Base-by-base conservation (phyloP, 2,888 invertebrate species). In the Camponotus fellah region DNA sequence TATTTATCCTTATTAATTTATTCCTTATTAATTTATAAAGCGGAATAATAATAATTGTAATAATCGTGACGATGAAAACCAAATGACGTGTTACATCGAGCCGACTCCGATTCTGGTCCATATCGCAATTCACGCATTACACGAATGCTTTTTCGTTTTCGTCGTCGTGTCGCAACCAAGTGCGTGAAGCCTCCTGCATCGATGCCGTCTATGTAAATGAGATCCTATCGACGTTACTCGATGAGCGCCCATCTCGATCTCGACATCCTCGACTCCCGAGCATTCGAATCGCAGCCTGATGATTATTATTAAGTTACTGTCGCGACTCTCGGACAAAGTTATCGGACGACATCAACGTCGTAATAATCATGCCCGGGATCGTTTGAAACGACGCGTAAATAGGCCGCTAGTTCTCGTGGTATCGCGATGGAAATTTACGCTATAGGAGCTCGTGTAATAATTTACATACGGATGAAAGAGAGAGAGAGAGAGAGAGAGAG, bases 261-360 rank as follows among this genome's bases (percentile, higher is more conserved):
- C 34, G 46, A 79, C 58, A 53, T 12, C 60, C 74, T 37, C 72
- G 32, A 79, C 4, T 17, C 17, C 17, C 58, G 46, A 60, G 46
- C 79, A 60, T 80, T 80, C 46, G 75, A 72, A 46, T 72, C 74
- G 79, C 60, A 37, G 60, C 34, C 46, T 6, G 46, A 72, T 46
- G 74, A 74, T 79, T 79, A 74, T 77, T 79, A 79, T 79, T 80
- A 80, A 80, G 60, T 80, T 72, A 80, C 75, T 46, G 46, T 60
- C 79, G 21, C 46, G 74, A 72, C 75, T 43, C 53, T 6, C 34
- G 32, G n/a, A 17, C 68, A 26, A 17, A 77, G 69, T 60, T n/a
- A 80, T 80, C 46, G 12, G 21, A 37, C 60, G 46, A 37, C n/a
- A 74, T 79, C 74, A 2, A 69, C 43, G 75, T 46, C 75, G 12